Conservation (phyloP, 1,140 invertebrate genomes). For the Chironomus tepperi region DNA sequence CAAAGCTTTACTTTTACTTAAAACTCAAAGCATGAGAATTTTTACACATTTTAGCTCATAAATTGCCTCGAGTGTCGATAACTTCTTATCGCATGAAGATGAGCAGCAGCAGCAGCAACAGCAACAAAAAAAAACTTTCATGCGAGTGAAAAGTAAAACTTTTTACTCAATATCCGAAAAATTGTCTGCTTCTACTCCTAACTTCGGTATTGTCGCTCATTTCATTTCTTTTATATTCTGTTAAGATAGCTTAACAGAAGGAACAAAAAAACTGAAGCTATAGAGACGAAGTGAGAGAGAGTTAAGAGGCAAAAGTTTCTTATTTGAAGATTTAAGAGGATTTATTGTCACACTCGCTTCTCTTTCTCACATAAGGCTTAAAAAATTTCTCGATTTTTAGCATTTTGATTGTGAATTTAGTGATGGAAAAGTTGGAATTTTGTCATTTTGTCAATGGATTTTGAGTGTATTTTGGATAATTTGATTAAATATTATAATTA, state of each 20-base stretch:
- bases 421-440: too few species aligned
- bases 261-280: too few species aligned
- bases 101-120: not conserved
- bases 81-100: slow-evolving; percentile 4
- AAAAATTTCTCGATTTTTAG: not conserved
- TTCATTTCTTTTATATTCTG: not conserved
- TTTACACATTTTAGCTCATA: slow-evolving; percentile 11
- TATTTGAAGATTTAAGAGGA: not conserved
- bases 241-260: not conserved
- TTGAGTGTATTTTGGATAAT: too few species aligned
- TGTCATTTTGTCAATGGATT: too few species aligned
- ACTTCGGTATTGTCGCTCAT: too few species aligned
- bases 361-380: not conserved
- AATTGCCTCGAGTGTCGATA: not conserved
- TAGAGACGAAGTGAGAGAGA: not conserved
- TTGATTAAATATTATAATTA: too few species aligned
- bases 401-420: too few species aligned
- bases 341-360: slow-evolving; percentile 1
- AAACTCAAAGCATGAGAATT: not conserved
- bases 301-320: slow-evolving; percentile 10
- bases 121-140: not conserved
- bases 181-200: not conserved
- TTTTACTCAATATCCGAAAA: not conserved
- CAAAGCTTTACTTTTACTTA: too few species aligned
- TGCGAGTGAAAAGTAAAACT: not conserved